Evolutionary conservation across 2,888 invertebrate genomes (phyloP), one percentile per base, ranked within the genome.

Genomic region (Rotaria magnacalcarata): DNA sequence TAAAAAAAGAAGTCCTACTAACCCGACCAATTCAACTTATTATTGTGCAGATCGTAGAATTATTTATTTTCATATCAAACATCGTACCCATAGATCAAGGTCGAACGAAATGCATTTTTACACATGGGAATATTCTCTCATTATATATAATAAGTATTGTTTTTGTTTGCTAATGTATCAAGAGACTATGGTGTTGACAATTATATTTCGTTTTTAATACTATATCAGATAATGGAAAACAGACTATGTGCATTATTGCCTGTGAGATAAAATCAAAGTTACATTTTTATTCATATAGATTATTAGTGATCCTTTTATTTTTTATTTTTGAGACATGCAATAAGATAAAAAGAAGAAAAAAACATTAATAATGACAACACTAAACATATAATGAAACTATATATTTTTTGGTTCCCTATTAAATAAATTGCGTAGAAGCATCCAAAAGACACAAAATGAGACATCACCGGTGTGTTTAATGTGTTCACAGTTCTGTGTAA

Each of bases 401-500:
- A 54, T 14, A 16, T 1, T 14, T 54, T 19, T 54, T 54, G 19
- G 54, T 34, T 2, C 34, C 34, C 34, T 34, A 34, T 34, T 34
- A 34, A 34, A 34, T 34, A 34, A 34, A 34, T 34, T 34, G 34
- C 34, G 34, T 34, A 34, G 34, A 34, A 34, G 34, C 34, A 34
- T 34, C 2, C 34, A 34, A 34, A 34, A 54, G 3, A 54, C 34
- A 11, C 3, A 2, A 14, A 67, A 34, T 50, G 27, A 67, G 14
- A 67, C 6, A 67, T 19, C 16, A 67, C 10, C 16, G 19, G 6
- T 2, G 34, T 14, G 34, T 27, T 7, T 67, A 0, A 56, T 56
- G 8, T 7, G 8, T 19, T 92, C 92, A 95, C 88, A 95, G 93
- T 92, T 96, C 96, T 0, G 95, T 95, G 89, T 95, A 95, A 92